Evolutionary conservation across 64 coral and sea anemone species (phyloP).

Genomic region (Cladopsammia gracilis): DNA sequence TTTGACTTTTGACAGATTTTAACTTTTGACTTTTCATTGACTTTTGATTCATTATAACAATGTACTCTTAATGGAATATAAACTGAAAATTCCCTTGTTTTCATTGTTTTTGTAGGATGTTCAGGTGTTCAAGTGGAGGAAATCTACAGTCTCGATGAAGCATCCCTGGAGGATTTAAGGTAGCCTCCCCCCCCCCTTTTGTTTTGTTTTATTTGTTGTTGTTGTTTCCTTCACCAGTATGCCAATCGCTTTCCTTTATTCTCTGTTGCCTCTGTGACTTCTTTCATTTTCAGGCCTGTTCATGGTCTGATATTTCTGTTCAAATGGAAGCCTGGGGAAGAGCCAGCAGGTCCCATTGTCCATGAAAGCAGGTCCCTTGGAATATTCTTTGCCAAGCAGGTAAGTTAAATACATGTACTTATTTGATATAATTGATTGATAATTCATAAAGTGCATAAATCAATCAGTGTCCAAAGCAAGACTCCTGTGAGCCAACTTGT

Average conservation of each 20-base stretch:
- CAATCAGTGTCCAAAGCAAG: too few relatives aligned
- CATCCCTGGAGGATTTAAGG: constrained; percentile 92
- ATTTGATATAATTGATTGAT: not conserved
- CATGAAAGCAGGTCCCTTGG: constrained; percentile 93
- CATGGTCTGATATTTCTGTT: constrained; percentile 98
- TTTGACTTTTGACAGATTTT: too few relatives aligned
- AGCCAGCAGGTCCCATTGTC: constrained; percentile 89
- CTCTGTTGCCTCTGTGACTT: not conserved
- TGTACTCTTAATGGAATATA: too few relatives aligned
- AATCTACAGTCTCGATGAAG: constrained; percentile 97
- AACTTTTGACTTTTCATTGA: too few relatives aligned
- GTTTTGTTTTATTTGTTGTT: not conserved
- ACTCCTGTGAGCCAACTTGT: too few relatives aligned
- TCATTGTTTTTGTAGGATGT: constrained; percentile 64
- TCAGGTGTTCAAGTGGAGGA: constrained; percentile 96
- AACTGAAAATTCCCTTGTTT: not conserved
- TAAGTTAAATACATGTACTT: not conserved
- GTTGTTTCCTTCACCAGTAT: too few relatives aligned
- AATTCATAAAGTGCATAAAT: too few relatives aligned
- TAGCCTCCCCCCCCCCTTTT: not conserved
- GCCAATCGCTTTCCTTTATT: not conserved
- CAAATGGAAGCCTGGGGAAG: constrained; percentile 97
- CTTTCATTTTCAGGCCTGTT: constrained; percentile 79
- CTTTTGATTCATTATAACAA: too few relatives aligned
- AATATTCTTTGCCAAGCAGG: constrained; percentile 97